phyloP scores from a whole-genome alignment of 2,888 invertebrate genomes.

The Phaonia tiefii region DNA sequence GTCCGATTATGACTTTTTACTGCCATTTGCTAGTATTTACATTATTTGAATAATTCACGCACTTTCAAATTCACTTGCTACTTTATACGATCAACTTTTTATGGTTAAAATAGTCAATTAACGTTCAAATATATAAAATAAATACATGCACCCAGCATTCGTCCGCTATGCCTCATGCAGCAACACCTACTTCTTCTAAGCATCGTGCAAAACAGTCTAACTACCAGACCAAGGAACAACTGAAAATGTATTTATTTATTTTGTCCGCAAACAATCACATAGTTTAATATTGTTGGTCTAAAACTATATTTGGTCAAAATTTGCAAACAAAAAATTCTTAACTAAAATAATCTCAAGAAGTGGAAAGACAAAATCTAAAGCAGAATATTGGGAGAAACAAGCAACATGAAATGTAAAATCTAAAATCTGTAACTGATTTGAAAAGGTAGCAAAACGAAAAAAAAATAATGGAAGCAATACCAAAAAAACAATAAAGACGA shows the following conservation, averaged over 20 bases:
- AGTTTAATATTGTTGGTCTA: constrained; percentile 53
- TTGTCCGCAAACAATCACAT: constrained; percentile 51
- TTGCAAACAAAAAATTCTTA: constrained; percentile 42
- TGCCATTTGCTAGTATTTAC: no score
- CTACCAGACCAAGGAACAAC: not conserved
- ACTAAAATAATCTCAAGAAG: constrained; percentile 28
- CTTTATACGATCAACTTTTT: constrained; percentile 65
- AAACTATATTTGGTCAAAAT: constrained; percentile 56
- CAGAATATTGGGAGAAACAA: constrained; percentile 20
- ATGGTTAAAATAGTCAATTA: constrained; percentile 66
- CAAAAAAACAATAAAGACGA: constrained; percentile 9
- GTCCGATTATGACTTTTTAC: not conserved
- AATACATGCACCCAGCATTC: no score
- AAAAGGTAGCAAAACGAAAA: constrained; percentile 14
- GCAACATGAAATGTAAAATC: constrained; percentile 29
- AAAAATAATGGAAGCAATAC: constrained; percentile 22
- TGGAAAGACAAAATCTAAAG: not conserved
- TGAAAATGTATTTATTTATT: constrained; percentile 51
- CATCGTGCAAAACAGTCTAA: constrained; percentile 5
- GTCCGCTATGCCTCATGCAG: no score
- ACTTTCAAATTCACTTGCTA: constrained; percentile 64
- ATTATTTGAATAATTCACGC: constrained; percentile 63
- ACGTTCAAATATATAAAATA: constrained; percentile 58
- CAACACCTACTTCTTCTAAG: no score
- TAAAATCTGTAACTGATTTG: constrained; percentile 37